Base-by-base conservation (phyloP, 2,888 invertebrate genomes). In the Danaus chrysippus region DNA sequence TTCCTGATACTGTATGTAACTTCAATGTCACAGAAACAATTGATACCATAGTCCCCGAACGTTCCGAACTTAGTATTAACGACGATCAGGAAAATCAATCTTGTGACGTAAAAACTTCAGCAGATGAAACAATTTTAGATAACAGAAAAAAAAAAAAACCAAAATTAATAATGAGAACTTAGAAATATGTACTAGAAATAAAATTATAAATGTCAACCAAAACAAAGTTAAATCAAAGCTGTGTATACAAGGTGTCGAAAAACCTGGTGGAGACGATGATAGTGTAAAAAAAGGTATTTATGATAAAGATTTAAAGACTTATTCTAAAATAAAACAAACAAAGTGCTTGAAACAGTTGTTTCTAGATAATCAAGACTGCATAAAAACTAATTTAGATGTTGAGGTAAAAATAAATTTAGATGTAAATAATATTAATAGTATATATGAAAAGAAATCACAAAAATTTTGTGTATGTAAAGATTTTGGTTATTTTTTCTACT, bases 221-320 rank as follows among this genome's bases (percentile, higher is more conserved):
- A 62, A 63, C 46, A 61, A 62, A 41, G 72, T 66, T 42, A 76
- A 77, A 67, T 80, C 83, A 3, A 86, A 86, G 72, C 72, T 82
- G 64, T 78, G 74, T 70, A 78, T 81, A 62, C 84, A 86, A 72
- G 86, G 85, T 49, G 84, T 84, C 10, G 87, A 87, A 75, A 85
- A 85, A 68, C 87, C 87, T 61, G 88, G 86, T 76, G 86, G 87
- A 68, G 54, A 60, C 57, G 46, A 19, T 44, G 42, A 66, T 23
- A 54, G 64, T 57, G 11, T 56, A 62, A 23, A 46, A 43, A n/a
- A 43, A 43, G 57, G 59, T 42, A 53, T 12, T 42, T 56, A 60
- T 62, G 49, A 53, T 17, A 34, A 23, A 15, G 15, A 67, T 63
- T 23, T 76, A 15, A 84, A 76, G 74, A 84, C 82, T 10, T 86